These are phyloP conservation scores for Corbicula japonica DNA, from an alignment of 2,888 invertebrate genomes.

Conservation along the genomic window DNA sequence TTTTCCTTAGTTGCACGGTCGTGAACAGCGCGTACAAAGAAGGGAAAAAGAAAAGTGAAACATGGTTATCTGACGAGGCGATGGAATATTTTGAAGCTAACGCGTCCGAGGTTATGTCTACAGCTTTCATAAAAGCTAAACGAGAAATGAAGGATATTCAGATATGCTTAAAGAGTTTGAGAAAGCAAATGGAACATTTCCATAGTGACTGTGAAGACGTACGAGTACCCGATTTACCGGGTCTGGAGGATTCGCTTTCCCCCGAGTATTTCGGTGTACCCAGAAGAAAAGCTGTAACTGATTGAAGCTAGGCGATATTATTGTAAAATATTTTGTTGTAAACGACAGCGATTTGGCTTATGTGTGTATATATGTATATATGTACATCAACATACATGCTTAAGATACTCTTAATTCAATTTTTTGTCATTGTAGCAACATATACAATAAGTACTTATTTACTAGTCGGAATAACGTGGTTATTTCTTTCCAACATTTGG, in stretches of 20 bases:
- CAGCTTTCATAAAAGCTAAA: slow-evolving; percentile 78
- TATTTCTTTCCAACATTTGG: no score
- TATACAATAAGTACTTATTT: no score
- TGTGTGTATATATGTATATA: no score
- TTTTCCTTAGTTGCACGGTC: slow-evolving; percentile 66
- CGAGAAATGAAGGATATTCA: slow-evolving; percentile 83
- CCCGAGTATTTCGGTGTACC: slow-evolving; percentile 61
- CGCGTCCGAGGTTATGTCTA: slow-evolving; percentile 71
- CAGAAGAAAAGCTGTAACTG: slow-evolving; percentile 62
- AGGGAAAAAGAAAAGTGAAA: slow-evolving; percentile 50
- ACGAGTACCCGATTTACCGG: slow-evolving; percentile 59
- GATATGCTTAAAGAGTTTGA: slow-evolving; percentile 76
- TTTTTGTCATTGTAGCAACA: no score
- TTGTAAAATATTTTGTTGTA: no score
- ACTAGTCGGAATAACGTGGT: no score
- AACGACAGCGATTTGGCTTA: no score
- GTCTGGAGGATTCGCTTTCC: slow-evolving; percentile 62
- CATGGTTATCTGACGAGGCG: slow-evolving; percentile 69
- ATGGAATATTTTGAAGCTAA: slow-evolving; percentile 68
- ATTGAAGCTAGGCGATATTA: no score
- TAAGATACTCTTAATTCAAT: no score
- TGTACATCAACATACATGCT: no score
- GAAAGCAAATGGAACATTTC: slow-evolving; percentile 80
- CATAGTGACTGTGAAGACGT: slow-evolving; percentile 75
- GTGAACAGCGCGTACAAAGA: slow-evolving; percentile 65